Evolutionary conservation across 2,113 vertebrate genomes (phyloP).

Genomic region (Clarias macrocephalus): DNA sequence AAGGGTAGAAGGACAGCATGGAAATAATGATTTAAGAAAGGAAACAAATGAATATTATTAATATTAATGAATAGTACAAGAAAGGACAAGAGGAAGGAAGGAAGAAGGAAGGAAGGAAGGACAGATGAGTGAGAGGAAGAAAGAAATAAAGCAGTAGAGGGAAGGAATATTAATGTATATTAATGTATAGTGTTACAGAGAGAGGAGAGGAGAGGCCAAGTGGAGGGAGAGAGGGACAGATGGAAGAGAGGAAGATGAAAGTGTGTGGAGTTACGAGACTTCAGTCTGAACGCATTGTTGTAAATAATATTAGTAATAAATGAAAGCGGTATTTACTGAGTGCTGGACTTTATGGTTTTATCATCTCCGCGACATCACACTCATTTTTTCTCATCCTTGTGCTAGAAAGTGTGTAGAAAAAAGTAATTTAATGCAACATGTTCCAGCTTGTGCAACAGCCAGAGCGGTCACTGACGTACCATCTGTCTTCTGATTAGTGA

Average conservation of each 20-base stretch:
- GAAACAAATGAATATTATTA: too few species aligned
- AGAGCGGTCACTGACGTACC: constrained; percentile 4
- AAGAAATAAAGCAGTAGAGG: not conserved
- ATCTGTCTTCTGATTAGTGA: constrained; percentile 16
- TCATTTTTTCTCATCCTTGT: not conserved
- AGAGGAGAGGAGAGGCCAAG: not conserved
- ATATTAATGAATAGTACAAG: too few species aligned
- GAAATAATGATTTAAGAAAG: too few species aligned
- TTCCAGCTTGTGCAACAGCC: not conserved
- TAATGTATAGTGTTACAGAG: not conserved
- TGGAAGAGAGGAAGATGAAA: not conserved
- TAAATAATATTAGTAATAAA: not conserved
- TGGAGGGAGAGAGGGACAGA: not conserved
- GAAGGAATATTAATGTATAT: not conserved
- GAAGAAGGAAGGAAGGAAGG: not conserved
- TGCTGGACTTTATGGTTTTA: not conserved
- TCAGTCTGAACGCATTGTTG: not conserved
- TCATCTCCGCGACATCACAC: not conserved
- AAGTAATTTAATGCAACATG: constrained; percentile 9
- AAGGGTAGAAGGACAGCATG: not conserved
- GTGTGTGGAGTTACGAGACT: not conserved
- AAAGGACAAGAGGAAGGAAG: not conserved
- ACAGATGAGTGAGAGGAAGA: not conserved
- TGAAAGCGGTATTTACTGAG: not conserved
- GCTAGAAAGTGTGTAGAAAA: not conserved